Conservation (phyloP, 2,888 invertebrate genomes). For the Ashinkailepas kermadecensis region DNA sequence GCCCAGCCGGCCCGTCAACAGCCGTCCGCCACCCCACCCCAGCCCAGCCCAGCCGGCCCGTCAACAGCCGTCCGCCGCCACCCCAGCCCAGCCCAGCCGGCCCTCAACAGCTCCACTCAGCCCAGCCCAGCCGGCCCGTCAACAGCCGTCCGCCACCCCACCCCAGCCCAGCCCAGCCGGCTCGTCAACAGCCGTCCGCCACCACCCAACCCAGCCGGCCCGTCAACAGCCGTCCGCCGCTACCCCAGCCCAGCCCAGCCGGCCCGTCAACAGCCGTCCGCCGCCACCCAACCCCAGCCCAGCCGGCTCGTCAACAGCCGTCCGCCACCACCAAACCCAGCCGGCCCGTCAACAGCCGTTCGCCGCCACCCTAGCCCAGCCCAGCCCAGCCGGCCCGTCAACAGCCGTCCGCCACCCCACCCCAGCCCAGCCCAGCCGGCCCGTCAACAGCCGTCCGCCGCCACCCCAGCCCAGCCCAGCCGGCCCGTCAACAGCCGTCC, state of each 20-base stretch:
- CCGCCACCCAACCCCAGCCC: not conserved
- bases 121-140: not conserved
- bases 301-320: too few species aligned
- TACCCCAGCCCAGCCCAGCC: too few species aligned
- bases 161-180: not conserved
- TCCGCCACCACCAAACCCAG: not conserved
- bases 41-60: not conserved
- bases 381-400: not conserved
- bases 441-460: not conserved
- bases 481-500: not conserved
- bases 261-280: too few species aligned
- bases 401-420: not conserved
- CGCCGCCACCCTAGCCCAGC: not conserved
- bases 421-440: not conserved
- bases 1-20: not conserved
- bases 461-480: not conserved
- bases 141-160: not conserved
- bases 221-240: not conserved
- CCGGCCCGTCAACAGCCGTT: not conserved
- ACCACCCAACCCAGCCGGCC: not conserved
- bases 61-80: not conserved
- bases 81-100: not conserved
- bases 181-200: not conserved
- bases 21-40: not conserved
- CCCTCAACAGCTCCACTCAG: not conserved